Conservation (phyloP, 2,888 invertebrate species). For the Drosophila paramelanica region DNA sequence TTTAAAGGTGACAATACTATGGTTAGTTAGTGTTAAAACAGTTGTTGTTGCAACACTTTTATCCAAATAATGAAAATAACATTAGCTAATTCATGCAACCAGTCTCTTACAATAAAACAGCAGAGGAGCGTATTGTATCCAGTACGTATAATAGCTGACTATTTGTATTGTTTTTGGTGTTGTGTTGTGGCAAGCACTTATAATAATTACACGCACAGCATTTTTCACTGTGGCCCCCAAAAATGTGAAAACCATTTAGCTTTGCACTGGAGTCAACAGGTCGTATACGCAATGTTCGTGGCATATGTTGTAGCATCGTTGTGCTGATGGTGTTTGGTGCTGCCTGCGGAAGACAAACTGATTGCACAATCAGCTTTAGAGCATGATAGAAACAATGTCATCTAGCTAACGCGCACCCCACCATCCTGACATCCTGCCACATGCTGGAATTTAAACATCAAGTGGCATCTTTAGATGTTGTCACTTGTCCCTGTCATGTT, state of each 20-base stretch:
- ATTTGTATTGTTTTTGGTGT: neutral
- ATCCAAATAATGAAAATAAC: neutral
- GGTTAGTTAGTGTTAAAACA: too few species aligned
- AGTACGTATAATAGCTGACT: neutral
- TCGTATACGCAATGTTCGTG: slow-evolving; percentile 49
- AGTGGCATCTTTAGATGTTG: slow-evolving; percentile 68
- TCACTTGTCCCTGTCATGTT: slow-evolving; percentile 73
- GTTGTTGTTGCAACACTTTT: neutral
- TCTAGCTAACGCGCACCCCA: slow-evolving; percentile 8
- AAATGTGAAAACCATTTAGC: slow-evolving; percentile 9
- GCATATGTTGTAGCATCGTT: slow-evolving; percentile 8
- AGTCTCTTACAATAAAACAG: neutral
- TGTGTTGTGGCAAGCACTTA: slow-evolving; percentile 32
- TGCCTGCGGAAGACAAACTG: slow-evolving; percentile 37
- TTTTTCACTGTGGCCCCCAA: slow-evolving; percentile 6
- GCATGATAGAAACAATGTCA: slow-evolving; percentile 45
- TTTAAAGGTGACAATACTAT: neutral
- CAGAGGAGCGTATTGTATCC: slow-evolving; percentile 3
- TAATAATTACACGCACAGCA: slow-evolving; percentile 33
- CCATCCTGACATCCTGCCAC: neutral
- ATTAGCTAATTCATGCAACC: neutral
- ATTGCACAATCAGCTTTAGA: slow-evolving; percentile 72
- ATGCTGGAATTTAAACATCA: slow-evolving; percentile 62
- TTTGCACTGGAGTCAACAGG: slow-evolving; percentile 49
- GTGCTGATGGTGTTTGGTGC: neutral